phyloP scores from a whole-genome alignment of 1,140 invertebrate species.

The Aricia agestis region DNA sequence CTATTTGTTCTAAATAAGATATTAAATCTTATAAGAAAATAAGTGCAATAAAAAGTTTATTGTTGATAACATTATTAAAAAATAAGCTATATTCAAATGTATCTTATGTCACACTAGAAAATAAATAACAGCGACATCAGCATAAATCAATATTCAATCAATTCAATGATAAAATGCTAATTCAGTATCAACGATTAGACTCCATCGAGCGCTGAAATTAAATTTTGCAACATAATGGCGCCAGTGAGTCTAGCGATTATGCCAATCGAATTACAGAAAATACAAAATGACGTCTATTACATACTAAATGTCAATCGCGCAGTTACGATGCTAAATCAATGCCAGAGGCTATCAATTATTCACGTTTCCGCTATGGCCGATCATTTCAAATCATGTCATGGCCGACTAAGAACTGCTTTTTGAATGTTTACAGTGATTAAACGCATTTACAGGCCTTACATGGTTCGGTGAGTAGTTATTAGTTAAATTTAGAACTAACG shows the following conservation, averaged over 20 bases:
- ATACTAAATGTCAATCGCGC: slow-evolving; percentile 5
- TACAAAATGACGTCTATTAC: slow-evolving; percentile 5
- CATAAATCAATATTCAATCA: neutral
- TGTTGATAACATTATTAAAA: no score
- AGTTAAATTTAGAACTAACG: no score
- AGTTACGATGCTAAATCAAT: slow-evolving; percentile 10
- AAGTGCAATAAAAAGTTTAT: neutral
- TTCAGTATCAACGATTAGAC: neutral
- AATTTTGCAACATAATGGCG: neutral
- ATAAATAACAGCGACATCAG: neutral
- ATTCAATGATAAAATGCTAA: neutral
- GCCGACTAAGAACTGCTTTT: neutral
- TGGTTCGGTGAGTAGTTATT: no score
- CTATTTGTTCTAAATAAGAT: neutral
- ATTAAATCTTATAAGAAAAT: neutral
- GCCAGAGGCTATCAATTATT: neutral
- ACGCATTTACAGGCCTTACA: neutral
- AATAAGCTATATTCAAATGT: no score
- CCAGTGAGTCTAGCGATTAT: neutral
- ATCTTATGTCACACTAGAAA: neutral
- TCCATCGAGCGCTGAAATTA: neutral
- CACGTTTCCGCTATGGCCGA: slow-evolving; percentile 1
- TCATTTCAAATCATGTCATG: neutral
- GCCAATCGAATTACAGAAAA: slow-evolving; percentile 7
- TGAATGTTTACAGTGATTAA: neutral